These are phyloP conservation scores for Tylochromis polylepis DNA, from an alignment of 2,113 vertebrate species.

Conservation along the genomic window DNA sequence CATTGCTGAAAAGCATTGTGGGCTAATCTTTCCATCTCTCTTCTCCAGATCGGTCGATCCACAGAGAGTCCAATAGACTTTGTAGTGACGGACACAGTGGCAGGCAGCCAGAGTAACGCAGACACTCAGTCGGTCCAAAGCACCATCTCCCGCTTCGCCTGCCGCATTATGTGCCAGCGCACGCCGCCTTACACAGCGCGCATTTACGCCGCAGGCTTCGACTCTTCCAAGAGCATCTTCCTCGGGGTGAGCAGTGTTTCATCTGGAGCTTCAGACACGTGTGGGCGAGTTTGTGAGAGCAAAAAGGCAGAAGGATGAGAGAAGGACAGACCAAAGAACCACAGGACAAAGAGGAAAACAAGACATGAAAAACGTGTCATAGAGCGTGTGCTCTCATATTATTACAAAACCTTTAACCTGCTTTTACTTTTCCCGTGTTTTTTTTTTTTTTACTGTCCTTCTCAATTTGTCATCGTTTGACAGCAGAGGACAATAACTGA, in stretches of 20 bases:
- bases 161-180: conserved; percentile 95
- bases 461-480: background rate
- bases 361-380: background rate
- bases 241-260: conserved; percentile 82
- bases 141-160: conserved; percentile 98
- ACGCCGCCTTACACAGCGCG: conserved; percentile 91
- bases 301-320: background rate
- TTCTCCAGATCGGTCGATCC: conserved; percentile 90
- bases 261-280: background rate
- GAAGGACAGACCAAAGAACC: background rate
- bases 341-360: background rate
- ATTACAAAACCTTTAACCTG: background rate
- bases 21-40: background rate
- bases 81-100: conserved; percentile 96
- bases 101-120: conserved; percentile 90
- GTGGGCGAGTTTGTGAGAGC: background rate
- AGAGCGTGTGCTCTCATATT: background rate
- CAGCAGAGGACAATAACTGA: background rate
- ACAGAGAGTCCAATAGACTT: conserved; percentile 98
- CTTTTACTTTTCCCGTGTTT: background rate
- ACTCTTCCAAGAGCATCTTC: conserved; percentile 99
- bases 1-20: background rate
- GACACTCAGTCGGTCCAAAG: conserved; percentile 97
- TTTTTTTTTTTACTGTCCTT: background rate
- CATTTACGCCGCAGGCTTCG: conserved; percentile 97